A percentile compares a stretch with the other conserved stretches of the same genome.
phyloP scores from a whole-genome alignment of 2,113 vertebrate genomes.

The Bothrops jararaca region DNA sequence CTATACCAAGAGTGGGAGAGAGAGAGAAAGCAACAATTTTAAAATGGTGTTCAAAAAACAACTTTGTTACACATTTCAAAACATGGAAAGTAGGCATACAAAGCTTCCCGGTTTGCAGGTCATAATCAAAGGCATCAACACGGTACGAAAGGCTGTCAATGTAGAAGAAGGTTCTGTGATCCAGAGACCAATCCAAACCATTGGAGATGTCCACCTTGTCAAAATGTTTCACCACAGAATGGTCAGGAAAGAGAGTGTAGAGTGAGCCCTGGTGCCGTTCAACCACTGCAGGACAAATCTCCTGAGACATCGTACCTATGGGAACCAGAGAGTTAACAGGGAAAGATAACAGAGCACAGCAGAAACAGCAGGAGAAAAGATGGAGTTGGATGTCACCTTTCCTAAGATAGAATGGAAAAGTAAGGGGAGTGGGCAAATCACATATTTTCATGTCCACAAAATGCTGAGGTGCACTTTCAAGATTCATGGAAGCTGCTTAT shows the following conservation, averaged over 20 bases:
- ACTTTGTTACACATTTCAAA: constrained; percentile 7
- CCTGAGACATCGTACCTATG: constrained; percentile 82
- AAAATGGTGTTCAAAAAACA: neutral
- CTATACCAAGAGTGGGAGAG: neutral
- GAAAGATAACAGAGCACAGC: neutral
- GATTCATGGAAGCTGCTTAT: neutral
- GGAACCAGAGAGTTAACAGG: constrained; percentile 11
- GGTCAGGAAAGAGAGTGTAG: constrained; percentile 72
- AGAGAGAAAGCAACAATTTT: neutral
- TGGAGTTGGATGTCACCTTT: neutral
- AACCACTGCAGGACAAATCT: constrained; percentile 72
- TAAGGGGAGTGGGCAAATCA: neutral
- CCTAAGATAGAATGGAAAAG: neutral
- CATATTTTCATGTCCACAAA: neutral
- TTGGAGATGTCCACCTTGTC: constrained; percentile 91
- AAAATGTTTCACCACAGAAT: constrained; percentile 78
- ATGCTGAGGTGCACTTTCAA: neutral
- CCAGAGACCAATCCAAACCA: constrained; percentile 91
- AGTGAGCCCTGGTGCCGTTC: constrained; percentile 79
- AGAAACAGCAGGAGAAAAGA: neutral
- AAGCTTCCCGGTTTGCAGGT: constrained; percentile 76
- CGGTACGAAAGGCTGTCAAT: constrained; percentile 86
- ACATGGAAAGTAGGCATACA: constrained; percentile 63
- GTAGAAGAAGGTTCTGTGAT: constrained; percentile 87
- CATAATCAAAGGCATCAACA: constrained; percentile 90